Evolutionary conservation across 2,113 vertebrate genomes (phyloP).

Genomic region (Planiliza haematocheilus): DNA sequence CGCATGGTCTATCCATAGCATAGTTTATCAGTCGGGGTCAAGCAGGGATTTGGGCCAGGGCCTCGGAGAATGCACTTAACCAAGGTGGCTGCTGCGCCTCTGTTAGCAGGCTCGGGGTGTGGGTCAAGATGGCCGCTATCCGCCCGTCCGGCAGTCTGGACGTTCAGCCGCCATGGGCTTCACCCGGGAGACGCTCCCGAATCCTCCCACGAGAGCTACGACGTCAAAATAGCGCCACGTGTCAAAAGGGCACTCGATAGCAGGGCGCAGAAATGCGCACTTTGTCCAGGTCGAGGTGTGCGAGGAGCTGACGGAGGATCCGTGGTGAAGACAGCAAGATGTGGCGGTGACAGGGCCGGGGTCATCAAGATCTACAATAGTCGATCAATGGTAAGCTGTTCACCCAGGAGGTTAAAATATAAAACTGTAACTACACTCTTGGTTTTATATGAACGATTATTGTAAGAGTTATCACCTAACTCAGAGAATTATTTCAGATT

Average conservation of each 20-base stretch:
- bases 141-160: conserved; percentile 65
- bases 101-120: conserved; percentile 76
- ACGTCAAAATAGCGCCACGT: conserved; percentile 66
- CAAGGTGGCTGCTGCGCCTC: conserved; percentile 75
- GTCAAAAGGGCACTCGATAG: conserved; percentile 63
- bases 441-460: too few species aligned
- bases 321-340: conserved; percentile 36
- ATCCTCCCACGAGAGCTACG: conserved; percentile 38
- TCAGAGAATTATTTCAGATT: too few species aligned
- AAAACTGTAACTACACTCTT: too few species aligned
- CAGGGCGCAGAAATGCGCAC: conserved; percentile 6
- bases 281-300: conserved; percentile 28
- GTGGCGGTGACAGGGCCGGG: conserved; percentile 4
- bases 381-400: background rate
- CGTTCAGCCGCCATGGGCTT: conserved; percentile 62
- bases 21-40: conserved; percentile 83
- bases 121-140: conserved; percentile 63
- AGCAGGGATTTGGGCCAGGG: conserved; percentile 78
- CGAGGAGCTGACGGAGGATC: conserved; percentile 31
- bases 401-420: too few species aligned
- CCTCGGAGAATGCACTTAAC: conserved; percentile 84
- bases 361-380: background rate
- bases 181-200: conserved; percentile 51
- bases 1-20: conserved; percentile 73
- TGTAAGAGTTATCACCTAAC: too few species aligned